Percentiles rank a stretch among this genome's conserved stretches.
Evolutionary conservation across 1,140 invertebrate species (phyloP).

Genomic region (Pogonomyrmex barbatus): DNA sequence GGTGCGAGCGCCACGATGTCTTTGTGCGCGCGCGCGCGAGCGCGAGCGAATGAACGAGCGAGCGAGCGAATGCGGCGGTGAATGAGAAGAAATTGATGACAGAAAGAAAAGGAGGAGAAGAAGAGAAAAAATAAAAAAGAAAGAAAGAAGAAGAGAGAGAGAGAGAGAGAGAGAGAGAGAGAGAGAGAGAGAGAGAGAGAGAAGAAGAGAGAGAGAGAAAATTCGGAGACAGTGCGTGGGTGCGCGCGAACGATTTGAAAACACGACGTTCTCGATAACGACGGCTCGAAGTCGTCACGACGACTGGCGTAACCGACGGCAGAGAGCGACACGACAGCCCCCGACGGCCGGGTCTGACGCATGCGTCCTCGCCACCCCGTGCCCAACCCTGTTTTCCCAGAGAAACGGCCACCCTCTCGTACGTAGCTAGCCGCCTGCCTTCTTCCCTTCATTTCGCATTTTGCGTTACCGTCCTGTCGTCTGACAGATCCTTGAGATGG

Average conservation of each 20-base stretch:
- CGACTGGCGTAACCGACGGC: slow-evolving; percentile 74
- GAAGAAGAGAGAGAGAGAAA: neutral
- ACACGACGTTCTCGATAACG: slow-evolving; percentile 62
- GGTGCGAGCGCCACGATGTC: slow-evolving; percentile 47
- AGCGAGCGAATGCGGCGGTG: neutral
- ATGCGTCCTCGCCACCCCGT: slow-evolving; percentile 77
- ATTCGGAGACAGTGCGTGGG: slow-evolving; percentile 26
- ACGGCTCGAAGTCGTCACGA: slow-evolving; percentile 79
- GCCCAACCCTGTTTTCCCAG: slow-evolving; percentile 79
- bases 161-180: neutral
- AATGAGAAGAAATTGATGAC: neutral
- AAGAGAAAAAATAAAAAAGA: neutral
- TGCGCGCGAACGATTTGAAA: slow-evolving; percentile 14
- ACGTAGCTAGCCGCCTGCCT: neutral
- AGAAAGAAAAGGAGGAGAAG: neutral
- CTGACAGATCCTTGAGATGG: neutral
- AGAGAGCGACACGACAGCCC: slow-evolving; percentile 80
- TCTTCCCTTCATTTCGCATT: slow-evolving; percentile 12
- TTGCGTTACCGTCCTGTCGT: neutral
- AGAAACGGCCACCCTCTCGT: slow-evolving; percentile 57
- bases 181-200: neutral
- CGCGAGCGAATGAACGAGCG: slow-evolving; percentile 9
- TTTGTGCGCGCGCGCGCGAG: slow-evolving; percentile 35
- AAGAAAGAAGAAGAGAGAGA: neutral
- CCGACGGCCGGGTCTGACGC: slow-evolving; percentile 81